Base-by-base conservation (phyloP, 2,888 invertebrate genomes). In the Encarsia formosa region DNA sequence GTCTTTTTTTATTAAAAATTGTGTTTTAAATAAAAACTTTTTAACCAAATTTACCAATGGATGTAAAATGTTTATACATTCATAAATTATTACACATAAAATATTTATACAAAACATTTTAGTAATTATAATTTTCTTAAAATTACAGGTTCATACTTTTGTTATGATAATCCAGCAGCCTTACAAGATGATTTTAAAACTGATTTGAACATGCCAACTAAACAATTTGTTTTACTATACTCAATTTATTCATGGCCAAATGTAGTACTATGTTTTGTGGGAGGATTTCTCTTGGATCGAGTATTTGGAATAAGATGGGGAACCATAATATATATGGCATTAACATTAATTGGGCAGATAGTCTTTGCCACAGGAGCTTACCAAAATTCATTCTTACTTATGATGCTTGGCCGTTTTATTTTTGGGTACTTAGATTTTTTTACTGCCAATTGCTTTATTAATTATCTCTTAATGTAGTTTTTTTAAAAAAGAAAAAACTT, bases 161-260 rank as follows among this genome's bases (percentile, higher is more conserved):
- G 97, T 75, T 98, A 94, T 77, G 98, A 98, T 74, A 94, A 92
- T 73, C 97, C 97, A 5, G 92, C 87, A 48, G 94, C 97, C 5
- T 75, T 98, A 45, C 91, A 93, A 73, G 88, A 93, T 68, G 83
- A 89, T 63, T 94, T 92, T 71, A 85, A 84, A 66, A 75, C 78
- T 59, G 95, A 95, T 69, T 79, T 95, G 66, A 78, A 84, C 59
- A 78, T 98, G 59, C 82, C 83, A 45, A 90, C 88, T 50, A 85
- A 87, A 6, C 81, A 91, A 73, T 98, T 91, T 79, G 87, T 91
- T 57, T 77, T 88, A 55, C 79, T 98, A 39, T 98, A 98, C 76
- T 88, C 90, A 5, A 86, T 93, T 73, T 98, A 98, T 74, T 95
- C 96, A 1, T 98, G 96, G 96, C 98, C 98, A 24, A 98, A 98